Evolutionary conservation across 1,140 invertebrate genomes (phyloP), one percentile per base, ranked within the genome.

Genomic region (Drosophila insularis): DNA sequence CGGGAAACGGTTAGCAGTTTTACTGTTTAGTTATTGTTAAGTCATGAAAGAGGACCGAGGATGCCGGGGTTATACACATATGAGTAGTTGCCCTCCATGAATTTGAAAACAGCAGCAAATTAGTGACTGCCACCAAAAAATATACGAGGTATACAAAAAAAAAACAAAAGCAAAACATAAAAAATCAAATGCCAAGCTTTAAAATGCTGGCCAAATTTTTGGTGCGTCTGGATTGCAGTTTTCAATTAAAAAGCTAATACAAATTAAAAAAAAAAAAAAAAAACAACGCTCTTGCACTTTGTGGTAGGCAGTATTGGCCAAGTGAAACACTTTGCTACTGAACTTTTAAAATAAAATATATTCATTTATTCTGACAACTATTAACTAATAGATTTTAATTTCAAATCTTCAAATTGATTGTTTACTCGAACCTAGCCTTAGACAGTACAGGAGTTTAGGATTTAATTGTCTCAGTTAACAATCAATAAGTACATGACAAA

Each of bases 11-110:
- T 46, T 68, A 46, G 60, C 68, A 50, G 68, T 23, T 53, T 72
- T 39, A 61, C 27, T 78, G 73, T 76, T 78, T 78, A 76, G 73
- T 62, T 72, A 72, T 78, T 78, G 74, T 78, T 56, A 72, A 78
- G 65, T 72, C 73, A 76, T 68, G 76, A 68, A 61, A 72, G 50
- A 35, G 43, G 14, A 46, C 5, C 7, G 43, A 14, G 43, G 14
- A 43, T 2, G 43, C 10, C 11, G 40, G 40, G 40, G n/a, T 35
- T 11, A 74, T 37, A 64, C 68, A 78, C 61, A 74, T 68, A 74
- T 59, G 32, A 37, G 37, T 61, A 67, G 65, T 46, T 63, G 40
- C 62, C 63, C 59, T 55, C 71, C 50, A 74, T 78, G 71, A 63
- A 74, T 74, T 74, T 74, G 66, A 74, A 74, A 74, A 74, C 58